Evolutionary conservation across 1,140 invertebrate genomes (phyloP), one percentile per base, ranked within the genome.

Genomic region (Drosophila trapezifrons): DNA sequence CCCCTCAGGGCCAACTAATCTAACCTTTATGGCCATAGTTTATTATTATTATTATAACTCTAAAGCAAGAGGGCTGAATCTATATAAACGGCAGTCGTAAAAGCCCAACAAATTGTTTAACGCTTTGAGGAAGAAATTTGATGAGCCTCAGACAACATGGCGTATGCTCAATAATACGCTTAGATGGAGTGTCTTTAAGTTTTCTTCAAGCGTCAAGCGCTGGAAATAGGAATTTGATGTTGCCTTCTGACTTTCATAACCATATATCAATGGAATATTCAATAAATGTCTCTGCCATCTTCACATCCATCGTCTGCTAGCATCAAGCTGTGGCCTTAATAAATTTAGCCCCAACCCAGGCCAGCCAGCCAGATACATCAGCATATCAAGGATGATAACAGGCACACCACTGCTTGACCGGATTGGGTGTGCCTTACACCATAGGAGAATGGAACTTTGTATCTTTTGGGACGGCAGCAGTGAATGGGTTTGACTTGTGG

Each of bases 181-280:
- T 45, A 37, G 18, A n/a, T 15, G 18, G 1, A 54, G 18, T 3
- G 51, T 8, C 51, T 54, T 54, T 37, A 54, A 54, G 51, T 22
- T 54, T 52, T 10, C 59, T 63, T 72, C 25, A 72, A 72, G 47
- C 15, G 46, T 29, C 22, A 25, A 25, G 18, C 15, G 22, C 29
- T 43, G 64, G 57, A 49, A 67, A 51, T 51, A 65, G 22, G 49
- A 55, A 56, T 65, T 55, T 55, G 13, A 70, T 70, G 66, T 56
- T 38, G 52, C 69, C 57, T 49, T 58, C 43, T 71, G 69, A 55
- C 69, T 71, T 71, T 71, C 66, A 84, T 78, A 86, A 67, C 62
- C 72, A 82, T 82, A 86, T 85, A 85, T 85, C 82, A 85, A 78
- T 82, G 69, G 60, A 70, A 78, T 86, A 82, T 85, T 87, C 81